Conservation (phyloP, 2,113 vertebrate genomes). For the Erythrocebus patas region DNA sequence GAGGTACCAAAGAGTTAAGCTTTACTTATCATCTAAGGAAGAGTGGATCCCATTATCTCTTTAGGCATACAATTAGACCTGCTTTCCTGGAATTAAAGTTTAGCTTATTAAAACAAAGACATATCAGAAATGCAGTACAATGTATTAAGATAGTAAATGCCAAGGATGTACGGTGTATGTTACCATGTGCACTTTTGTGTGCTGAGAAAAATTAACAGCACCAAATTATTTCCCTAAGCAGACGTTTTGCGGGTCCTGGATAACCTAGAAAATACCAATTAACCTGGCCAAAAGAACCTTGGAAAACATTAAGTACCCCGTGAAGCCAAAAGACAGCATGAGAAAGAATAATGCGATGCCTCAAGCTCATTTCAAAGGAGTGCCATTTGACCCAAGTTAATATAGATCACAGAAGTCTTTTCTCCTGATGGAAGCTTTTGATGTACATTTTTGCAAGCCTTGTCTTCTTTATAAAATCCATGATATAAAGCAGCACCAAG, state of each 20-base stretch:
- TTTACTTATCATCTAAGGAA: not conserved
- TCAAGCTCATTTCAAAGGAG: not conserved
- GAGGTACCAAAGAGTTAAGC: not conserved
- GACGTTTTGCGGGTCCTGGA: not conserved
- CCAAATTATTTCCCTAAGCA: not conserved
- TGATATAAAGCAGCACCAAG: not conserved
- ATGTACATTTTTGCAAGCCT: not conserved
- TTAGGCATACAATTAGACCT: not conserved
- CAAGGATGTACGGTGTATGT: not conserved
- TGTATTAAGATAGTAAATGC: not conserved
- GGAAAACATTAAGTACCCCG: not conserved
- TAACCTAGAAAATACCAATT: slow-evolving; percentile 11
- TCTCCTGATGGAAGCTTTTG: not conserved
- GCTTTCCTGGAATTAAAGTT: not conserved
- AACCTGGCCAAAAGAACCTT: not conserved
- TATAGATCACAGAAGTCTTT: not conserved
- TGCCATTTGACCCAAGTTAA: not conserved
- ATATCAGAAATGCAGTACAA: not conserved
- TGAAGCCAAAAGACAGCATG: slow-evolving; percentile 16
- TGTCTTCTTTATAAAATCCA: slow-evolving; percentile 6
- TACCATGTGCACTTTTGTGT: not conserved
- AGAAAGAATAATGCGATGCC: not conserved
- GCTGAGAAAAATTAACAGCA: not conserved
- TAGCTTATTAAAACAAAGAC: slow-evolving; percentile 23
- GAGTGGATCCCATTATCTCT: not conserved